Percentiles rank a stretch among this genome's conserved stretches.
phyloP scores from a whole-genome alignment of 2,888 invertebrate species.

The Chaitophorus viminalis region DNA sequence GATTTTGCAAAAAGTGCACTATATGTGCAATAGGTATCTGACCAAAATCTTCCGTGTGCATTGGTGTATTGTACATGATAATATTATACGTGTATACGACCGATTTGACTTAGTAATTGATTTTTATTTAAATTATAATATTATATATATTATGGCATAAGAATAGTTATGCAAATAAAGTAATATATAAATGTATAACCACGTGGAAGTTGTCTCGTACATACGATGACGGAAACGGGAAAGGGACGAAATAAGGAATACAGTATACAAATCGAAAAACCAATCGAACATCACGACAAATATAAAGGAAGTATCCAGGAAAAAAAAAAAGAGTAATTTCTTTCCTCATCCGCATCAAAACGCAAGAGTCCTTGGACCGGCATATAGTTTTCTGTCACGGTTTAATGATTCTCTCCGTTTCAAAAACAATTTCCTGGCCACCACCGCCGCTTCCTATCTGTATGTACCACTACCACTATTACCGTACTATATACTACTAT shows the following conservation, averaged over 20 bases:
- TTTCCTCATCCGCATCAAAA: conserved; percentile 61
- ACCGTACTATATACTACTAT: not conserved
- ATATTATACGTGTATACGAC: no score
- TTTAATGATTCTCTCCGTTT: conserved; percentile 59
- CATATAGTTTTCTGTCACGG: conserved; percentile 59
- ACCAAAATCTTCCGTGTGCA: no score
- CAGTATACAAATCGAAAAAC: not conserved
- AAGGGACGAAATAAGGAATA: not conserved
- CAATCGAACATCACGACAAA: conserved; percentile 24
- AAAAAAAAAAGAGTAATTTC: conserved; percentile 27
- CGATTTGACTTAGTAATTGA: no score
- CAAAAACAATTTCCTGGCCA: conserved; percentile 57
- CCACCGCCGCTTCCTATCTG: not conserved
- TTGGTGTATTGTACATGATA: no score
- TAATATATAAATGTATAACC: not conserved
- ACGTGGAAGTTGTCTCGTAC: not conserved
- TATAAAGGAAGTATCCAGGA: conserved; percentile 38
- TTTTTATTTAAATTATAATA: no score
- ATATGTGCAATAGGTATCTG: no score
- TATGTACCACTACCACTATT: conserved; percentile 38
- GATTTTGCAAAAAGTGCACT: no score
- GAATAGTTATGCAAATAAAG: no score
- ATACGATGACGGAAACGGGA: not conserved
- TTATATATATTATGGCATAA: no score
- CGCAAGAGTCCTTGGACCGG: conserved; percentile 59